Evolutionary conservation across 2,888 invertebrate species (phyloP).

Genomic region (Molorchus minor): DNA sequence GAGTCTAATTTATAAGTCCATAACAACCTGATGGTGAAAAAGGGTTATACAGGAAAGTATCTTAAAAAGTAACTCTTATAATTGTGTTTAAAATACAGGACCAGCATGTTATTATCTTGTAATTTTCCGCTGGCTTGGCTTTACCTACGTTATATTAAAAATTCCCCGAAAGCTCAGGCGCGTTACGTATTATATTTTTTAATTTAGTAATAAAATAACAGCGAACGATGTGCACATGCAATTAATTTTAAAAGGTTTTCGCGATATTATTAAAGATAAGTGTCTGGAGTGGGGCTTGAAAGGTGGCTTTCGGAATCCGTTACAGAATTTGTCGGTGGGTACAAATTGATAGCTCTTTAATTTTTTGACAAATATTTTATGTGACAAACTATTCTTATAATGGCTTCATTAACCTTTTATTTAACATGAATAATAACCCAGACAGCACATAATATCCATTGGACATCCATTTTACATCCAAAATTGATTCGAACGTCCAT

Average conservation of each 20-base stretch:
- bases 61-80: conserved; percentile 40
- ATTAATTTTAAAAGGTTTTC: conserved; percentile 63
- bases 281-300: conserved; percentile 49
- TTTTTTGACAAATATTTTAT: conserved; percentile 16
- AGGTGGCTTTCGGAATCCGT: conserved; percentile 32
- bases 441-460: too few relatives aligned
- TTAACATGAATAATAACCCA: too few relatives aligned
- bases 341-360: conserved; percentile 20
- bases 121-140: conserved; percentile 52
- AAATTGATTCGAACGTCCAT: too few relatives aligned
- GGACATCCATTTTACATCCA: too few relatives aligned
- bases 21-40: conserved; percentile 34
- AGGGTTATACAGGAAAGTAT: conserved; percentile 30
- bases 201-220: conserved; percentile 61
- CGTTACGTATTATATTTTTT: conserved; percentile 55
- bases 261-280: conserved; percentile 63
- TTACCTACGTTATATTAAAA: conserved; percentile 53
- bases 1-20: conserved; percentile 30
- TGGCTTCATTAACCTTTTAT: too few relatives aligned
- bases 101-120: conserved; percentile 57
- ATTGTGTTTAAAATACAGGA: conserved; percentile 54
- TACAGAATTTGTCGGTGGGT: conserved; percentile 23
- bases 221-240: conserved; percentile 57
- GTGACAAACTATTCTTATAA: too few relatives aligned
- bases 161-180: conserved; percentile 51